Base-by-base conservation (phyloP, 2,888 invertebrate species). In the Aporophyla lueneburgensis region DNA sequence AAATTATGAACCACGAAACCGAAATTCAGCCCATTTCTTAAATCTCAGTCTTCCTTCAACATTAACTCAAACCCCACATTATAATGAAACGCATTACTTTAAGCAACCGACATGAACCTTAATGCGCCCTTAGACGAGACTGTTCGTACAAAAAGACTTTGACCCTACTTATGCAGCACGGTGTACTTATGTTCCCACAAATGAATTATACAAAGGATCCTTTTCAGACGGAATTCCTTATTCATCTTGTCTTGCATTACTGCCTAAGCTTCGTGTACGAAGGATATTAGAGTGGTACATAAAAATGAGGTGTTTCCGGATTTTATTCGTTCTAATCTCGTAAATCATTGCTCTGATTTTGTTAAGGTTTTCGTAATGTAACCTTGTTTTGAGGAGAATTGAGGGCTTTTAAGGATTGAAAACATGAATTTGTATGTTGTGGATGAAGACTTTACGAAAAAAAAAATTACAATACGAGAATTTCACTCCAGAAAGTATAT, bases 131-230 rank as follows among this genome's bases (percentile, higher is more conserved):
- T 63, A 84, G 69, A 76, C 43, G 58, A 77, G 74, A 74, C 78
- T 76, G 56, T 86, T 81, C 76, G 76, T 75, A 56, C 74, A 81
- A 87, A 84, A 88, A 87, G 66, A 81, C 76, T 81, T 76, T 78
- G 87, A 87, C 87, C 89, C 89, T 89, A 88, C 87, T 91, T 88
- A 91, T 91, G 84, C 89, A 87, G 81, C 77, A 77, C 68, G 68
- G 61, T 66, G 84, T 84, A 83, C 87, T 86, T 85, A 82, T 71
- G 87, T 80, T 83, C 79, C 90, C 91, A 70, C 91, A 89, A 89
- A 91, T 91, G 91, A 91, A 90, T 90, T 89, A 91, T 89, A 91
- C 89, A 90, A 89, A 86, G 84, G 87, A 88, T 86, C 88, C 87
- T 85, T 87, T 86, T 85, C 84, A 76, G 81, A 77, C 81, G 82